A percentile compares a stretch with the other conserved stretches of the same genome.
phyloP scores from a whole-genome alignment of 1,140 invertebrate species.

The Ips typographus region DNA sequence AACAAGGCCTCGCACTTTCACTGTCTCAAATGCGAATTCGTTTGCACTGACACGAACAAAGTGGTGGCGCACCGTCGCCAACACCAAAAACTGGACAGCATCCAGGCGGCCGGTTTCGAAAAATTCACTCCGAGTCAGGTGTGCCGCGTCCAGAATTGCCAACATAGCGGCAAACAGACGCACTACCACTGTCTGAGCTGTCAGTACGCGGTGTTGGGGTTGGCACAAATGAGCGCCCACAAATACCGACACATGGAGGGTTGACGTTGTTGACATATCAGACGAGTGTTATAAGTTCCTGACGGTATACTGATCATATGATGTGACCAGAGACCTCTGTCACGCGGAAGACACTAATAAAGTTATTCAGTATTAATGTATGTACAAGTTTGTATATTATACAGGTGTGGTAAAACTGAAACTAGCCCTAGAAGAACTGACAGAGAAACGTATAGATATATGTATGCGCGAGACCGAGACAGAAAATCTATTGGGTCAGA shows the following conservation, averaged over 20 bases:
- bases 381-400: not conserved
- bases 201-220: slow-evolving; percentile 84
- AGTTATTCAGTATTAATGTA: slow-evolving; percentile 19
- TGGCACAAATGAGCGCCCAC: slow-evolving; percentile 90
- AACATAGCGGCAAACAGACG: slow-evolving; percentile 93
- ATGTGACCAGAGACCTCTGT: not conserved
- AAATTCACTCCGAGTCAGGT: slow-evolving; percentile 78
- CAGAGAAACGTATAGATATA: not conserved
- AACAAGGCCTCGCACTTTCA: slow-evolving; percentile 97
- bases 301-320: not conserved
- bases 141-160: slow-evolving; percentile 61
- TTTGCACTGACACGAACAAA: slow-evolving; percentile 96
- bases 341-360: slow-evolving; percentile 1
- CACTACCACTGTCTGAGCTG: slow-evolving; percentile 96
- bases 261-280: slow-evolving; percentile 3
- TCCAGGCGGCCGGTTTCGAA: slow-evolving; percentile 91
- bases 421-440: too few species aligned
- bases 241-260: slow-evolving; percentile 81
- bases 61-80: slow-evolving; percentile 91
- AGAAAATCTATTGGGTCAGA: too few species aligned
- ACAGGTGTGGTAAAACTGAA: too few species aligned
- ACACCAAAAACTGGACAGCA: slow-evolving; percentile 90
- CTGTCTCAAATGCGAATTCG: slow-evolving; percentile 93
- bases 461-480: slow-evolving; percentile 1
- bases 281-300: not conserved